A percentile compares a stretch with the other conserved stretches of the same genome.
phyloP scores from a whole-genome alignment of 2,888 invertebrate species.

The Tenodera sinensis region DNA sequence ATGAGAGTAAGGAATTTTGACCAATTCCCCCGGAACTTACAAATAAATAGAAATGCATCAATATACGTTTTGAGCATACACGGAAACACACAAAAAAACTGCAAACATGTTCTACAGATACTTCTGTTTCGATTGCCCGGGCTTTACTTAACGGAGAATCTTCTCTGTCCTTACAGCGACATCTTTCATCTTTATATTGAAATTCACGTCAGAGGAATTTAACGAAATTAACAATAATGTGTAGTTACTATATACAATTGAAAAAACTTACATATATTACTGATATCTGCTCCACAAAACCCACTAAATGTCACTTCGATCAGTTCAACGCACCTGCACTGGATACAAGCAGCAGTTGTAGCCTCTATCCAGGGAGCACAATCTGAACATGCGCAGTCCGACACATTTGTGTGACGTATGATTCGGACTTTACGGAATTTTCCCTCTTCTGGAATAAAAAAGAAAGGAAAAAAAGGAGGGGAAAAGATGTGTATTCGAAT shows the following conservation, averaged over 20 bases:
- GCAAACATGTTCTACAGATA: neutral
- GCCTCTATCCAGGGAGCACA: conserved; percentile 28
- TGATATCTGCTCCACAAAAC: neutral
- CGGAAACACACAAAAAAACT: no score
- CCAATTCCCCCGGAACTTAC: no score
- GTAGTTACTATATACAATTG: neutral
- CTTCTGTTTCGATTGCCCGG: neutral
- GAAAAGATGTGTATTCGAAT: neutral
- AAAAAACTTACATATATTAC: neutral
- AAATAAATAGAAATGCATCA: neutral
- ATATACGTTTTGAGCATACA: neutral
- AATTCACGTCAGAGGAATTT: neutral
- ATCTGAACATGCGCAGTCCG: conserved; percentile 24
- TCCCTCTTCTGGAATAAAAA: conserved; percentile 18
- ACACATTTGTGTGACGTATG: conserved; percentile 18
- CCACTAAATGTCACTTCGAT: neutral
- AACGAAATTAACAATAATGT: neutral
- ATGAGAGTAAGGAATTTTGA: no score
- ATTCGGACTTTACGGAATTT: conserved; percentile 25
- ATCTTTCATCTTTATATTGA: neutral
- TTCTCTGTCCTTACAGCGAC: neutral
- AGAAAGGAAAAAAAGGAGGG: neutral
- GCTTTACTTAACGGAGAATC: neutral
- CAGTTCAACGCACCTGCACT: conserved; percentile 21
- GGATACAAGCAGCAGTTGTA: conserved; percentile 4